Base-by-base conservation (phyloP, 2,888 invertebrate genomes). In the Brachynemurus nebulosus region DNA sequence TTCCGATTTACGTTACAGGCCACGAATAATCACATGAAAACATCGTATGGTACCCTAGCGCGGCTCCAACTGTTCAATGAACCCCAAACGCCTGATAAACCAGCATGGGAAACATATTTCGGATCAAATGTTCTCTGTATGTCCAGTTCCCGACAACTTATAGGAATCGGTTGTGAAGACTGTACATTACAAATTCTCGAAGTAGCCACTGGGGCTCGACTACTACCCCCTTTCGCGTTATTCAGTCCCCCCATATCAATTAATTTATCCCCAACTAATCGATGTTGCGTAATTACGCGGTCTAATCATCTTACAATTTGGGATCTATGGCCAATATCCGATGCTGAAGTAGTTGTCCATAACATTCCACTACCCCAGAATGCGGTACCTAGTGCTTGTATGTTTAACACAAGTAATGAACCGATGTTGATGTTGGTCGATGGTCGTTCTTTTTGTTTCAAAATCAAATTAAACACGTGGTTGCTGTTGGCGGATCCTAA, bases 361-460 rank as follows among this genome's bases (percentile, higher is more conserved):
- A 34, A 25, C 14, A 12, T 12, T 9, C 21, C 16, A 18, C 25
- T 44, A 35, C 44, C 44, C 12, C 20, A 19, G 18, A 44, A 44
- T 37, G 19, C 38, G 5, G 27, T 44, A 17, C 25, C 38, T 18
- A 74, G 68, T 47, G 74, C 68, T 50, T 76, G 70, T 57, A 74
- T 70, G 45, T 71, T 76, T 54, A 66, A 61, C 52, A 64, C 58
- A 55, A 68, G 82, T 11, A 79, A 85, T 49, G 77, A 81, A 58
- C 91, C 92, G 0, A 71, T 91, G 58, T 70, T 95, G 50, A 76
- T 84, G n/a, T 71, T 93, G 25, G 82, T 80, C 23, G 88, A 83
- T 58, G 88, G 89, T 18, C 80, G 82, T 59, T 84, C 89, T 2
- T 93, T 84, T 58, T 80, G 86, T 46, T 93, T 83, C 61, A 81